A percentile compares a stretch with the other conserved stretches of the same genome.
These are phyloP conservation scores for Cathartes aura DNA, from an alignment of 2,113 vertebrate genomes.

Conservation along the genomic window DNA sequence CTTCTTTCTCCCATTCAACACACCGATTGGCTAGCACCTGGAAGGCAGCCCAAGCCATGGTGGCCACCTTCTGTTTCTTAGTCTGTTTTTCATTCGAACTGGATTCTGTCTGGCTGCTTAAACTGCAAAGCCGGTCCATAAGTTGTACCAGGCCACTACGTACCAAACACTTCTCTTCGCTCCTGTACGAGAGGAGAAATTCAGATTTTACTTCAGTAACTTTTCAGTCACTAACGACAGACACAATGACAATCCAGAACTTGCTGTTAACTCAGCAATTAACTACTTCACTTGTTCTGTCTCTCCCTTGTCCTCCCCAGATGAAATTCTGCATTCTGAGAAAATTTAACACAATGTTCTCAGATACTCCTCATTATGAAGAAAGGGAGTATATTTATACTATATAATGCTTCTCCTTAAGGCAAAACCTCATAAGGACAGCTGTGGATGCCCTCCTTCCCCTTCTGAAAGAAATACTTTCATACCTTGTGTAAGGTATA, in stretches of 20 bases:
- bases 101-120: conserved; percentile 93
- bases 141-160: conserved; percentile 96
- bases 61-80: conserved; percentile 96
- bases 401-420: not conserved
- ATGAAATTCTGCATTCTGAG: not conserved
- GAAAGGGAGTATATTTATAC: not conserved
- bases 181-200: conserved; percentile 75
- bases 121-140: conserved; percentile 94
- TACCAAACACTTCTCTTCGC: conserved; percentile 96
- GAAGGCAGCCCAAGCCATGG: conserved; percentile 99
- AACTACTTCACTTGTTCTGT: not conserved
- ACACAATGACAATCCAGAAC: not conserved
- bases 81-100: conserved; percentile 96
- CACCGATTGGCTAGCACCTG: conserved; percentile 97
- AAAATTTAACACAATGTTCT: not conserved
- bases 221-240: not conserved
- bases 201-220: not conserved
- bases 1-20: conserved; percentile 98
- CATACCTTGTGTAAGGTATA: conserved; percentile 94
- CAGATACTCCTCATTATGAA: not conserved
- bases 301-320: not conserved
- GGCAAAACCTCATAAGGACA: not conserved
- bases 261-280: not conserved
- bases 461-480: not conserved
- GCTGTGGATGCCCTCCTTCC: not conserved